Base-by-base conservation (phyloP, 2,888 invertebrate genomes). In the Caenorhabditis wallacei region DNA sequence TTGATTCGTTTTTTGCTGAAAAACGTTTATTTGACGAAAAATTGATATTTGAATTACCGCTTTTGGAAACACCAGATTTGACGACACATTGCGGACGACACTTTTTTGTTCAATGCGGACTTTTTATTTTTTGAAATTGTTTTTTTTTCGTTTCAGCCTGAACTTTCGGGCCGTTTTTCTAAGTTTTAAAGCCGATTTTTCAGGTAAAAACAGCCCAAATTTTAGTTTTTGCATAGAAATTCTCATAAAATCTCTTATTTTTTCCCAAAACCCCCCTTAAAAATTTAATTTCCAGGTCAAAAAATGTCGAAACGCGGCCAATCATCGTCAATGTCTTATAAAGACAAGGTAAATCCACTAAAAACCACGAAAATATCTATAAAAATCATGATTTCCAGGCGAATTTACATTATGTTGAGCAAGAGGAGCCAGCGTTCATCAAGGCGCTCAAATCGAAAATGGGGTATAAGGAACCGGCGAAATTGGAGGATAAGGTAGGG, bases 341-440 rank as follows among this genome's bases (percentile, higher is more conserved):
- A 82, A 46, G 82, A 82, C 46, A 82, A 82, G 40, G 79, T 79
- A 56, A 63, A 13, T 37, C 18, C 7, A n/a, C 8, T 7, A 18
- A 2, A 2, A 4, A 48, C n/a, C n/a, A n/a, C n/a, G n/a, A 4
- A 7, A 3, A 26, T 43, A 22, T n/a, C 5, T 11, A 59, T 22
- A 61, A 61, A 51, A 53, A 54, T 59, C 1, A 26, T 20, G 0
- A 43, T 51, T 53, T 75, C 26, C 66, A 80, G 79, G 68, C 83
- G 1, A 80, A 76, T 30, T 53, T 90, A 11, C 56, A 81, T 35
- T 90, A 85, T 68, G 85, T 89, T 24, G 87, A 89, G 43, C 87
- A 88, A 56, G 88, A 86, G 40, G 91, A 91, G 35, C 91, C 91
- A 2, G 86, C 87, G 3, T 91, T 91, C 63, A 86, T 91, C 66